phyloP scores from a whole-genome alignment of 2,797 vertebrate genomes.

The Danio choprae region DNA sequence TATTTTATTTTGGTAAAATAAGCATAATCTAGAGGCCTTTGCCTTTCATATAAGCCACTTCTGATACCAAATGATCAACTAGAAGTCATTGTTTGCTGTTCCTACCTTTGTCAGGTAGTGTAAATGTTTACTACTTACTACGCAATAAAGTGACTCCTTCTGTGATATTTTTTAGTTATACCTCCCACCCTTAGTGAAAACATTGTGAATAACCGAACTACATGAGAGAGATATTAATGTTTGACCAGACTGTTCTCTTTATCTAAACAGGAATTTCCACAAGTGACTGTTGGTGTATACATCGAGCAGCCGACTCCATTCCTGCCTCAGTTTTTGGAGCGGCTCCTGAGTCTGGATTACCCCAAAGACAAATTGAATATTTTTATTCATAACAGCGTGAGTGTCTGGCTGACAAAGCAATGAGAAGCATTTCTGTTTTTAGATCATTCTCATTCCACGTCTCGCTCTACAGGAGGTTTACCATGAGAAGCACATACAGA shows the following conservation, averaged over 20 bases:
- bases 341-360: constrained; percentile 88
- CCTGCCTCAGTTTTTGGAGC: constrained; percentile 90
- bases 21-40: too few species aligned
- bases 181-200: background rate
- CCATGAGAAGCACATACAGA: constrained; percentile 96
- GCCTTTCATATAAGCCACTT: too few species aligned
- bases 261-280: constrained; percentile 86
- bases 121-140: background rate
- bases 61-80: too few species aligned
- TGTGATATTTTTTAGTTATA: background rate
- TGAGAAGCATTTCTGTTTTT: constrained; percentile 10
- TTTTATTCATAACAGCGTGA: constrained; percentile 96
- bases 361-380: constrained; percentile 87
- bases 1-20: too few species aligned
- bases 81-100: too few species aligned
- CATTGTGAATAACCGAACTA: background rate
- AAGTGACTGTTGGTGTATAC: constrained; percentile 89
- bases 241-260: constrained; percentile 33
- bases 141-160: background rate
- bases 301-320: constrained; percentile 97
- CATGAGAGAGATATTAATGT: background rate
- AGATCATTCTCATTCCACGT: constrained; percentile 36
- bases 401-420: constrained; percentile 62
- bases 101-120: too few species aligned
- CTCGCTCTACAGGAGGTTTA: constrained; percentile 89